A percentile compares a stretch with the other conserved stretches of the same genome.
phyloP scores from a whole-genome alignment of 2,113 vertebrate species.

The Lagopus leucura region DNA sequence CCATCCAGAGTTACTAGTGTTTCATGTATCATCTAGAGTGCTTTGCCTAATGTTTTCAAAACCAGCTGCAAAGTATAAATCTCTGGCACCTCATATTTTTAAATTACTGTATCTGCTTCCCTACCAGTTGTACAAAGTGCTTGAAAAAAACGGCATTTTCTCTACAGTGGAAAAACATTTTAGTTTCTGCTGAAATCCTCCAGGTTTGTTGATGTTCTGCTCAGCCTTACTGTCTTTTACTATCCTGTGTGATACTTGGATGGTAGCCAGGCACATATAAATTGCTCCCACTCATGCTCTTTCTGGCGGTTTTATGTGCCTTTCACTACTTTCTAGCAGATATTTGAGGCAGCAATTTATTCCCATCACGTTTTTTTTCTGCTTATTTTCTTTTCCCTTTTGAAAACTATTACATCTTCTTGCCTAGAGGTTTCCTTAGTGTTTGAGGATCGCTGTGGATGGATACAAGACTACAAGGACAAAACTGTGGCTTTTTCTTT shows the following conservation, averaged over 20 bases:
- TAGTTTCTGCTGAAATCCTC: conserved; percentile 66
- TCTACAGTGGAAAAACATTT: conserved; percentile 60
- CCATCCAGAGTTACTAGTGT: conserved; percentile 44
- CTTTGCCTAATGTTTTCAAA: conserved; percentile 57
- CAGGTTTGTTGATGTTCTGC: conserved; percentile 74
- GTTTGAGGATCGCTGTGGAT: background rate
- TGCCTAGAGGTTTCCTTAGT: conserved; percentile 5
- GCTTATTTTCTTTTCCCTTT: conserved; percentile 30
- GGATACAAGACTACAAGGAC: background rate
- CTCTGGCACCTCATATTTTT: conserved; percentile 72
- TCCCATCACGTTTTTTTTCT: background rate
- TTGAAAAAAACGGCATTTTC: conserved; percentile 62
- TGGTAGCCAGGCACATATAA: conserved; percentile 61
- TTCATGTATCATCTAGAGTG: conserved; percentile 59
- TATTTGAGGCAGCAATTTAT: conserved; percentile 51
- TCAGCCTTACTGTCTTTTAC: conserved; percentile 73
- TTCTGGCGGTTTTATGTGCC: conserved; percentile 40
- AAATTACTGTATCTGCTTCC: conserved; percentile 69
- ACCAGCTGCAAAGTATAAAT: conserved; percentile 71
- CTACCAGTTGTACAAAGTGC: conserved; percentile 46
- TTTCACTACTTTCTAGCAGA: conserved; percentile 50
- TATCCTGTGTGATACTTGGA: conserved; percentile 73
- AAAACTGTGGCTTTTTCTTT: background rate
- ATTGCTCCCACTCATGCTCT: conserved; percentile 61
- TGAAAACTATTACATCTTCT: conserved; percentile 23